Base-by-base conservation (phyloP, 2,113 vertebrate genomes). In the Colossoma macropomum region DNA sequence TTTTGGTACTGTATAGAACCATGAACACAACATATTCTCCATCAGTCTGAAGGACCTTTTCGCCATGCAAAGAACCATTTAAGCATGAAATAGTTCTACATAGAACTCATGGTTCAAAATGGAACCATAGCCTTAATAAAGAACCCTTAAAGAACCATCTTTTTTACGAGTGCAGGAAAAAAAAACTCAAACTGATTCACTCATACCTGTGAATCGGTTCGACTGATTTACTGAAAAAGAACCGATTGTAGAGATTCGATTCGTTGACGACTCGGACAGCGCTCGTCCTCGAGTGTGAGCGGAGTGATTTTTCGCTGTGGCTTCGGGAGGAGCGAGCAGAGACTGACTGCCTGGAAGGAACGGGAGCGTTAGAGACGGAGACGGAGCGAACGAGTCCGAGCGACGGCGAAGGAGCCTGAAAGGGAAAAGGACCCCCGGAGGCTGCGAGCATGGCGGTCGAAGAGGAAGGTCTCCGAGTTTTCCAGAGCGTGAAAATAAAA, bases 401-500 rank as follows among this genome's bases (percentile, higher is more conserved):
- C n/a, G 25, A 25, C 74, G 30, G 30, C 23, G 15, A 82, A 75
- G 80, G 62, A 82, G 87, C 77, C 52, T 77, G 56, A 83, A 86
- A 89, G 81, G 87, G 88, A 83, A 83, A 79, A 85, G 88, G n/a
- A 62, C 28, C 86, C 52, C 80, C 59, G 59, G 76, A 1, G 78
- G 77, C 90, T 74, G 86, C 79, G 72, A 95, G 93, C 87, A 98
- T 98, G 97, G 97, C 97, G 94, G 96, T 97, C 87, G 97, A 98
- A 89, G 97, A 98, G 90, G 97, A 97, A 95, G 97, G 97, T 86
- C 96, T 98, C 7, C 95, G 97, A 84, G 95, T 98, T 80, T 97
- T 98, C 86, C 97, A 98, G 92, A 98, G 97, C 94, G 97, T 98
- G 90, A 96, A 94, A 95, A 97, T 98, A 91, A 98, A 98, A 94